These are phyloP conservation scores for Suillia variegata DNA, from an alignment of 2,888 invertebrate species.

Conservation along the genomic window DNA sequence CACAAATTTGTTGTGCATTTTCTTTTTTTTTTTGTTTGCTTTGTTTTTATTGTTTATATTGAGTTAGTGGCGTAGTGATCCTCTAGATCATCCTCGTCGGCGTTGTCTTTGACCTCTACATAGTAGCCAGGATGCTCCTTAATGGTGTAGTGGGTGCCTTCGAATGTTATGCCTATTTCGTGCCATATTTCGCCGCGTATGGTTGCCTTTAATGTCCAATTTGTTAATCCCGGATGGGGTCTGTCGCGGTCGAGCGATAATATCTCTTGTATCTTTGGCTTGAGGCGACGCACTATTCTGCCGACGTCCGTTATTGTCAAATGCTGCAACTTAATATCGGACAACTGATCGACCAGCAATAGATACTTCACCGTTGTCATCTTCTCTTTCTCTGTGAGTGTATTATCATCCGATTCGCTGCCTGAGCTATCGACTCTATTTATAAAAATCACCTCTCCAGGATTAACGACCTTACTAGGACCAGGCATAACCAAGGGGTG, in stretches of 20 bases:
- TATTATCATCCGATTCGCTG: conserved; percentile 92
- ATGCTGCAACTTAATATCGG: conserved; percentile 89
- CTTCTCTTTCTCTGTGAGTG: conserved; percentile 88
- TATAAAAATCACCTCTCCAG: conserved; percentile 57
- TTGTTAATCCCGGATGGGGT: conserved; percentile 92
- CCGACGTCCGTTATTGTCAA: conserved; percentile 94
- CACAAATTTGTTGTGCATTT: no score
- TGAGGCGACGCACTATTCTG: conserved; percentile 88
- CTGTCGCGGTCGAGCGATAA: conserved; percentile 90
- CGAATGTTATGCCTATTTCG: conserved; percentile 91
- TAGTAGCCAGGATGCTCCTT: conserved; percentile 94
- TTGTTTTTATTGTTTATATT: conserved; percentile 21
- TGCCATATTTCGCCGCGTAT: conserved; percentile 89
- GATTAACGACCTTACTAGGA: conserved; percentile 58
- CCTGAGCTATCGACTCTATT: conserved; percentile 76
- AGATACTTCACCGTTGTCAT: conserved; percentile 91
- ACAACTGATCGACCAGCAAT: conserved; percentile 89
- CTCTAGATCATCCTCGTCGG: conserved; percentile 78
- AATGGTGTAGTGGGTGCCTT: conserved; percentile 93
- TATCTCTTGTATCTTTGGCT: conserved; percentile 91
- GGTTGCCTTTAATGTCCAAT: conserved; percentile 96
- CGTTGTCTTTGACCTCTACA: conserved; percentile 87
- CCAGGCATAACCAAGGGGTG: conserved; percentile 60
- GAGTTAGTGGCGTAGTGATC: conserved; percentile 54
- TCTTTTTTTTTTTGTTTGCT: conserved; percentile 12